Evolutionary conservation across 2,797 vertebrate species (phyloP).

Genomic region (Galago senegalensis): DNA sequence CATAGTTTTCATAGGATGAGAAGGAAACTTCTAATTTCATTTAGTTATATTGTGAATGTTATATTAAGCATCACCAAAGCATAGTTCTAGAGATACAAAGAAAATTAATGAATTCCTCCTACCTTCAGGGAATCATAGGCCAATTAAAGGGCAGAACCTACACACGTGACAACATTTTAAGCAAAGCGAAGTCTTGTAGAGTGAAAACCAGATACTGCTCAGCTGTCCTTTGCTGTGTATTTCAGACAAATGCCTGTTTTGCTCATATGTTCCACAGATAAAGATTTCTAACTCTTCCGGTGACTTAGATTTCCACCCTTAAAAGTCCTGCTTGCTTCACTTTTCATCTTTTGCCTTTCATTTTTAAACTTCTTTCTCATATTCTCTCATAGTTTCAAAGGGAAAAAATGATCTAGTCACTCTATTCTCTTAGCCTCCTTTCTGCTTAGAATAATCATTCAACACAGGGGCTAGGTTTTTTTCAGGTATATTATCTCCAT

Average conservation of each 20-base stretch:
- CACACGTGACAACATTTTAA: not conserved
- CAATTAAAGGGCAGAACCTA: not conserved
- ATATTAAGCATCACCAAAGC: not conserved
- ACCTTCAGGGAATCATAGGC: not conserved
- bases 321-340: not conserved
- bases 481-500: constrained; percentile 34
- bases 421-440: constrained; percentile 36
- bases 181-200: not conserved
- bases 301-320: not conserved
- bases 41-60: not conserved
- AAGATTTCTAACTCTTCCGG: not conserved
- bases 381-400: constrained; percentile 55
- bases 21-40: not conserved
- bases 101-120: not conserved
- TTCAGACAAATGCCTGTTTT: not conserved
- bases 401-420: not conserved
- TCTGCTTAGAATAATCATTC: constrained; percentile 59
- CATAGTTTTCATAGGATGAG: not conserved
- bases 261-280: not conserved
- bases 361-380: constrained; percentile 59
- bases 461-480: not conserved
- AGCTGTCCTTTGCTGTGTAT: not conserved
- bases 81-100: not conserved
- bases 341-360: not conserved
- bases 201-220: not conserved